Evolutionary conservation across 92 coral and sea anemone genomes (phyloP).

Genomic region (Blastomussa wellsi): DNA sequence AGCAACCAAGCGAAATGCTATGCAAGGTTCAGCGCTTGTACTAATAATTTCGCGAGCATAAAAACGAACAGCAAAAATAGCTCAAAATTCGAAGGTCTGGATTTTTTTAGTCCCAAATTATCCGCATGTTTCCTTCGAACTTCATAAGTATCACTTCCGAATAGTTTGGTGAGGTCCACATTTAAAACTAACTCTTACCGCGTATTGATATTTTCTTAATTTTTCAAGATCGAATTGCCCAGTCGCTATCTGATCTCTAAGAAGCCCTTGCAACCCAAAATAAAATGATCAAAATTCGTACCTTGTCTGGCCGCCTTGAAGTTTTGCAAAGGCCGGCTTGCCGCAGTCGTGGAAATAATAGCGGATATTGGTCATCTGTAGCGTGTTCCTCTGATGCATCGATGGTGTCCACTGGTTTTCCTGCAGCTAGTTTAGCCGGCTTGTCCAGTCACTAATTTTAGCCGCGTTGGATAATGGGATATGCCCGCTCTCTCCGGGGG

Average conservation of each 20-base stretch:
- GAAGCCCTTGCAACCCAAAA: not conserved
- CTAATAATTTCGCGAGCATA: not conserved
- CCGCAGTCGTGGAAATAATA: constrained; percentile 26
- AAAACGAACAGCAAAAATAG: not conserved
- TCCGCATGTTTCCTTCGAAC: not conserved
- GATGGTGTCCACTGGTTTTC: constrained; percentile 9
- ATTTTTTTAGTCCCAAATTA: not conserved
- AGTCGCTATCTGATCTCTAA: not conserved
- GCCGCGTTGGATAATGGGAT: constrained; percentile 22
- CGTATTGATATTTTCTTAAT: not conserved
- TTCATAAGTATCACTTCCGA: constrained; percentile 14
- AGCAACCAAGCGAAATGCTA: not conserved
- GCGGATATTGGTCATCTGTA: constrained; percentile 35
- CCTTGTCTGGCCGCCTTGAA: constrained; percentile 31
- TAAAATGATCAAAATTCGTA: not conserved
- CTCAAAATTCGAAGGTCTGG: not conserved
- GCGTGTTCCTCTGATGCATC: not conserved
- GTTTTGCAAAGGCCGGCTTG: constrained; percentile 17
- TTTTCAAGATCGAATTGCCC: not conserved
- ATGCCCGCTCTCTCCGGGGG: not conserved
- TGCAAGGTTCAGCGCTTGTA: not conserved
- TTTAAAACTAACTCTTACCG: not conserved
- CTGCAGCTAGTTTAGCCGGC: constrained; percentile 18
- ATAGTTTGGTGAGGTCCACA: constrained; percentile 15
- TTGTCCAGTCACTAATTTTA: constrained; percentile 15